Evolutionary conservation across 1,140 invertebrate species (phyloP), one percentile per base, ranked within the genome.

Genomic region (Eubasilissa regina): DNA sequence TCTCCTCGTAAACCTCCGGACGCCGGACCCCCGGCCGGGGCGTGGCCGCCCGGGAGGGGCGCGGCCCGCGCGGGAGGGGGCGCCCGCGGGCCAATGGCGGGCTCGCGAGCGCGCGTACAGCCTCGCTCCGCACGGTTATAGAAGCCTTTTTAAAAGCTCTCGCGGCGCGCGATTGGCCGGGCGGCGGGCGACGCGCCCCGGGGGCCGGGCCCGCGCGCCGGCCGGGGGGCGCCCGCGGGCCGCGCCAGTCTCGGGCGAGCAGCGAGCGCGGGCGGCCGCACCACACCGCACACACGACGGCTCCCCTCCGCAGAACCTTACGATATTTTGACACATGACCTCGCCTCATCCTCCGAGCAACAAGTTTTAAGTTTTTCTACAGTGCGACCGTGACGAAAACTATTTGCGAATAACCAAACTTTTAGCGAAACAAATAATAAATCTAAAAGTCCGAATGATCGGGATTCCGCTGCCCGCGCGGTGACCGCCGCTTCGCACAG

Each of bases 171-270:
- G 7, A 82, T 82, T 82, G 78, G 81, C 62, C 25, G 58, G 45
- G 21, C 53, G 55, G 53, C 10, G 25, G 83, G 13, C 48, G 72
- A 79, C 83, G 43, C 68, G 45, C 48, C 68, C 48, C 19, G 11
- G 11, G 15, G 9, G 68, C 17, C 12, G 51, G 8, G 11, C 19
- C 47, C 4, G 56, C 44, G 44, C 60, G 25, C 62, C 17, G 9
- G 66, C 78, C 83, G 81, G 81, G 85, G 68, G 75, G 81, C 82
- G 21, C 77, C 79, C 47, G 35, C 43, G 66, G 82, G 83, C 48
- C 13, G 43, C 80, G 83, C 73, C 79, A 17, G 53, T 35, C 12
- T 56, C 47, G 66, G 81, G 51, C 51, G n/a, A 55, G 60, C 56
- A 64, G 56, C 68, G 76, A 35, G 15, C 70, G 79, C 75, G 73